Percentiles rank a stretch among this genome's conserved stretches.
Evolutionary conservation across 2,113 vertebrate species (phyloP).

Genomic region (Labeo catla): DNA sequence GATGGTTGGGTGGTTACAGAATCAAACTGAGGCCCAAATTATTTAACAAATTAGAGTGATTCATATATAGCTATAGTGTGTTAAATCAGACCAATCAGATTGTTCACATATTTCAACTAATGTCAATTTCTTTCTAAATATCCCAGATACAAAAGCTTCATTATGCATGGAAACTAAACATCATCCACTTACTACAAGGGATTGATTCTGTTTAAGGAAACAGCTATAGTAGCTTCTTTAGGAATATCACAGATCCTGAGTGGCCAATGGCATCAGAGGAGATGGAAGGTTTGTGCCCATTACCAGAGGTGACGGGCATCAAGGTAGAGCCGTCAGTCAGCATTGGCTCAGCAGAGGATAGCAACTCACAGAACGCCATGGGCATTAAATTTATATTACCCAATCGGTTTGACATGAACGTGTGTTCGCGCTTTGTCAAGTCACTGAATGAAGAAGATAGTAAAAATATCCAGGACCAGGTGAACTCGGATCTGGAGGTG

Average conservation of each 20-base stretch:
- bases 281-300: slow-evolving; percentile 81
- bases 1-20: not conserved
- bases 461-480: slow-evolving; percentile 99
- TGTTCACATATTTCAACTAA: not conserved
- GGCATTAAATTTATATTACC: slow-evolving; percentile 97
- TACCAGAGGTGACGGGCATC: slow-evolving; percentile 83
- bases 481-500: slow-evolving; percentile 98
- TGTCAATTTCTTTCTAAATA: not conserved
- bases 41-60: not conserved
- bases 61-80: not conserved
- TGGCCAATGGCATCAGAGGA: slow-evolving; percentile 82
- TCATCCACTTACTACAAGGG: not conserved
- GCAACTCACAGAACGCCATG: slow-evolving; percentile 86
- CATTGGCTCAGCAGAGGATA: slow-evolving; percentile 70
- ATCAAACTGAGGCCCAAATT: not conserved
- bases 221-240: slow-evolving; percentile 61
- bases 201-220: not conserved
- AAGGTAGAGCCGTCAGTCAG: slow-evolving; percentile 89
- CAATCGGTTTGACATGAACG: slow-evolving; percentile 98
- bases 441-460: slow-evolving; percentile 98
- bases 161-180: slow-evolving; percentile 3
- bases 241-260: not conserved
- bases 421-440: slow-evolving; percentile 98
- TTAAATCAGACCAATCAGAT: not conserved
- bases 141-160: not conserved